Evolutionary conservation across 2,113 vertebrate species (phyloP).

Genomic region (Haemorhous mexicanus): DNA sequence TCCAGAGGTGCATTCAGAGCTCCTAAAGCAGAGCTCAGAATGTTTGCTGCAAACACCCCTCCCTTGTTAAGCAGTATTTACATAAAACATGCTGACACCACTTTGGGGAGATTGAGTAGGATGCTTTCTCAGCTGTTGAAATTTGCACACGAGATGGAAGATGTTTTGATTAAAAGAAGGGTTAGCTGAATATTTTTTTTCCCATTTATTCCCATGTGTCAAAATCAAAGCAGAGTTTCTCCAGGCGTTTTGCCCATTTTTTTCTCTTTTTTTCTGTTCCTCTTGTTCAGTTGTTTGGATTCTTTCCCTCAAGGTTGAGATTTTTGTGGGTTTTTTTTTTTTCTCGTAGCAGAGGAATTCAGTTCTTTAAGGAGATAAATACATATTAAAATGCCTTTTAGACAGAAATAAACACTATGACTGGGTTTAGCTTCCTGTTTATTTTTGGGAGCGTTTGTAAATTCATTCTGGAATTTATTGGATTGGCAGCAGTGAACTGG

Average conservation of each 20-base stretch:
- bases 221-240: slow-evolving; percentile 50
- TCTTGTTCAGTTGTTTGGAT: neutral
- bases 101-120: slow-evolving; percentile 27
- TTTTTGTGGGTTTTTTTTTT: neutral
- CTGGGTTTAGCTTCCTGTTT: neutral
- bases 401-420: neutral
- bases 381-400: neutral
- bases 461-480: neutral
- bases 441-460: neutral
- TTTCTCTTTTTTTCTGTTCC: neutral
- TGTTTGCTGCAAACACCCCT: neutral
- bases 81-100: slow-evolving; percentile 40
- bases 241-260: slow-evolving; percentile 31
- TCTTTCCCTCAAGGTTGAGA: neutral
- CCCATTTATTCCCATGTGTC: slow-evolving; percentile 46
- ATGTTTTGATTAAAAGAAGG: slow-evolving; percentile 42
- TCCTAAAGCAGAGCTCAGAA: neutral
- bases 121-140: slow-evolving; percentile 54
- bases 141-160: slow-evolving; percentile 53
- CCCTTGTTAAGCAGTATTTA: slow-evolving; percentile 31
- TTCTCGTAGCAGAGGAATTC: neutral
- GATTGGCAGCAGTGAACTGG: neutral
- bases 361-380: neutral
- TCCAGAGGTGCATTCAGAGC: neutral
- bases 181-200: slow-evolving; percentile 3